Base-by-base conservation (phyloP, 2,888 invertebrate genomes). In the Dasypogon diadema region DNA sequence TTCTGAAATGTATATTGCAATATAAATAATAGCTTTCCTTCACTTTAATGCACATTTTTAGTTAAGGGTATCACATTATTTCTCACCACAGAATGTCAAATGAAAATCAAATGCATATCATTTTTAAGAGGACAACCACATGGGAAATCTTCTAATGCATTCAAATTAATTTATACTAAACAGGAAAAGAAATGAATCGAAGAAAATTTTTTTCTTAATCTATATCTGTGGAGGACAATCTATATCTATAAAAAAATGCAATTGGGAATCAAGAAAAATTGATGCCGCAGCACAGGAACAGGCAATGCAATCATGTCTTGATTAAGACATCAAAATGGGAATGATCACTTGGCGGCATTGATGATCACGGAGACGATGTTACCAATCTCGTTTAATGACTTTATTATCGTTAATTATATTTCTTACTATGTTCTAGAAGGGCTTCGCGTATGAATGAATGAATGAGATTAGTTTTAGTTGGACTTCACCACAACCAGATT, bases 321-420 rank as follows among this genome's bases (percentile, higher is more conserved):
- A 65, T 65, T 65, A 37, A 65, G 65, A 46, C 48, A 65, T 46
- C 46, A 22, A 22, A 65, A 37, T 18, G n/a, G 37, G 48, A 65
- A 65, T 6, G 65, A 46, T 65, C 24, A 65, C 24, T 22, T 65
- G 65, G 42, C 65, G 48, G 48, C 48, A 26, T 37, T 65, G 46
- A 65, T 65, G 42, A 65, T 42, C 65, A 48, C 48, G 21, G 65
- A 10, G 24, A 24, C 46, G 65, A 46, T 65, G 65, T 65, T 65
- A 65, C 65, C 46, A 65, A 65, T 65, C 65, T 65, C 48, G 46
- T 65, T 65, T 65, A 65, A 65, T 65, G 65, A 46, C 65, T 65
- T 65, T 65, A 65, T 65, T 65, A 65, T 65, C 65, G 48, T 65
- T 65, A 65, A 65, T 65, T 65, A 65, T 65, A 65, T 65, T 65